Conservation (phyloP, 2,113 vertebrate genomes). For the Colius striatus region DNA sequence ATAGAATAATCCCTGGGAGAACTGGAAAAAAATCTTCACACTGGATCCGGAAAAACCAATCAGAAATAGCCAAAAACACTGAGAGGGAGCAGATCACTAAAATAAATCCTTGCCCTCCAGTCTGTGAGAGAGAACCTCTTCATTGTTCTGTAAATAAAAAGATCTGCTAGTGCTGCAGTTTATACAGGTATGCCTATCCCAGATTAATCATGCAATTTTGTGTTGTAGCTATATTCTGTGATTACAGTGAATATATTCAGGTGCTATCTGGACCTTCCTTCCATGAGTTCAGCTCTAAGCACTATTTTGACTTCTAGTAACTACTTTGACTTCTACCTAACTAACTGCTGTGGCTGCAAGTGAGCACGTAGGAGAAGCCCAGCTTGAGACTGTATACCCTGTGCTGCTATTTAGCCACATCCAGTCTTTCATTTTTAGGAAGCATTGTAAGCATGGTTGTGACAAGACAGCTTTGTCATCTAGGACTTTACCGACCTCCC, state of each 20-base stretch:
- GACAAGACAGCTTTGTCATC: not conserved
- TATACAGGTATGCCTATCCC: not conserved
- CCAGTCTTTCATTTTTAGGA: not conserved
- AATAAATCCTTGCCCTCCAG: not conserved
- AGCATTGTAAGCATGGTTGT: not conserved
- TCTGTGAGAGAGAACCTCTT: not conserved
- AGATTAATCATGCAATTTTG: not conserved
- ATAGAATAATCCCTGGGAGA: not conserved
- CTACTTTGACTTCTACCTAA: not conserved
- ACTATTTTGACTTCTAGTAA: not conserved
- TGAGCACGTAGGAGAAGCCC: not conserved
- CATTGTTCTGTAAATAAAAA: not conserved
- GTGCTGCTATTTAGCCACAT: not conserved
- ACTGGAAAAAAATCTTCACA: not conserved
- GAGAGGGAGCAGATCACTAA: not conserved
- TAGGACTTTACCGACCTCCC: conserved; percentile 17
- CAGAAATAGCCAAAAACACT: not conserved
- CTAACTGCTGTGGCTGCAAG: too few species aligned
- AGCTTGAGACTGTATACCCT: not conserved
- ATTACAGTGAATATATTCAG: not conserved
- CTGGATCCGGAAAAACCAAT: not conserved
- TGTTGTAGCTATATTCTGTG: not conserved
- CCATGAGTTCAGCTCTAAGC: not conserved
- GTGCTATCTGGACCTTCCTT: not conserved
- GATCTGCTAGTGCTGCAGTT: not conserved